Evolutionary conservation across 2,113 vertebrate genomes (phyloP), one percentile per base, ranked within the genome.

Genomic region (Cheirogaleus medius): DNA sequence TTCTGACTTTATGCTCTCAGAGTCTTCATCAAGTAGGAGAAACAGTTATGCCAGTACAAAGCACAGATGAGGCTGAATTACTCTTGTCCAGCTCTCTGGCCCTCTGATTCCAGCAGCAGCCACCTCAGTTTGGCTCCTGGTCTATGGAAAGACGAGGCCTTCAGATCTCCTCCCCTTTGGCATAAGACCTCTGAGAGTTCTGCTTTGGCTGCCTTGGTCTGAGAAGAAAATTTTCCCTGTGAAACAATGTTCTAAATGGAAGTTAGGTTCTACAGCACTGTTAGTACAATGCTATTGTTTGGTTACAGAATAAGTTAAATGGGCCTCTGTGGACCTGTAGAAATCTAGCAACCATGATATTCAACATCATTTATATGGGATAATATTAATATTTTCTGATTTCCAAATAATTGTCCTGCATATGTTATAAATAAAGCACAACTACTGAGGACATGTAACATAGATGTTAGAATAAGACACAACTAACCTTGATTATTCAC

Each of bases 331-430:
- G 29, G 52, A 39, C 14, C 39, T 82, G 10, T 23, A 89, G 52
- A 94, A 76, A 88, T 83, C 47, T 66, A 93, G 76, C 49, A 93
- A 5, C n/a, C 18, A 42, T 49, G 56, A 80, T 56, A 81, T 60
- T 94, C 34, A 89, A 15, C 12, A 68, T 81, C 34, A 27, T 63
- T 88, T 89, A 0, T 94, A 76, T 80, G 37, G 78, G n/a, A 66
- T 80, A 85, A 56, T 49, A 68, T 8, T 85, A 85, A 56, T 42
- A 68, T 6, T 81, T 49, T 32, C 85, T 84, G 71, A 69, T 44
- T 96, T 95, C 37, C 63, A 83, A 93, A 73, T 82, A 90, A 73
- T 64, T 18, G 69, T 85, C 58, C 34, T 68, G 54, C 76, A 81
- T 78, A 34, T 42, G 14, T 52, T 49, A 66, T 64, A 83, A 82